These are phyloP conservation scores for Leptoclinus maculatus DNA, from an alignment of 2,797 vertebrate species.

Conservation along the genomic window DNA sequence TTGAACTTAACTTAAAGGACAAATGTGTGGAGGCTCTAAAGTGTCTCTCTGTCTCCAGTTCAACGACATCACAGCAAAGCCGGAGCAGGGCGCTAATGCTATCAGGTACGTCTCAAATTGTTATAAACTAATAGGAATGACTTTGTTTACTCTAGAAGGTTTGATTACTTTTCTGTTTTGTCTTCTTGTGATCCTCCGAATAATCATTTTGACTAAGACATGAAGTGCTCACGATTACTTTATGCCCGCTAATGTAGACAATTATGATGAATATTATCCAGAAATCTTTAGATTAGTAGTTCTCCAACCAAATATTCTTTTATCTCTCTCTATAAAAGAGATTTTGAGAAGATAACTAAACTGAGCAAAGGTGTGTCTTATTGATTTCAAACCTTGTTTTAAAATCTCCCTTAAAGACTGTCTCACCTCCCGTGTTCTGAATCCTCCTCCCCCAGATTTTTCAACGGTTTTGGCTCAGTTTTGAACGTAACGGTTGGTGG, in stretches of 20 bases:
- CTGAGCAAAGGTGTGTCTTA: no score
- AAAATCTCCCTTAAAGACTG: background rate
- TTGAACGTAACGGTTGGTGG: slow-evolving; percentile 69
- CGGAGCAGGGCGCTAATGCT: slow-evolving; percentile 86
- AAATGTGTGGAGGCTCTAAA: background rate
- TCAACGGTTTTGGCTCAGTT: slow-evolving; percentile 63
- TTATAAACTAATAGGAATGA: background rate
- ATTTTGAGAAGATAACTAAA: background rate
- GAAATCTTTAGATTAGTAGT: background rate
- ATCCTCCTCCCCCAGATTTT: slow-evolving; percentile 82
- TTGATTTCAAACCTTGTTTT: no score
- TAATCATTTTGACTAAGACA: background rate
- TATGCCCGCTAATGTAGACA: background rate
- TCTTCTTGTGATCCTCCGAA: background rate
- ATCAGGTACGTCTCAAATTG: slow-evolving; percentile 84
- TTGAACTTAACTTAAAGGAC: background rate
- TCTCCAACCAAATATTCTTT: background rate
- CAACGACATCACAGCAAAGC: slow-evolving; percentile 79
- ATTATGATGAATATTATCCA: background rate
- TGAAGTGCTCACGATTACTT: background rate
- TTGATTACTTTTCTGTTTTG: background rate
- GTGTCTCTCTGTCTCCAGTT: slow-evolving; percentile 54
- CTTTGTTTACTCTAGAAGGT: background rate
- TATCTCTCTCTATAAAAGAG: background rate
- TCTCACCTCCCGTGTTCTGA: background rate